These are phyloP conservation scores for Sternarchorhynchus goeldii DNA, from an alignment of 2,797 vertebrate species.

Conservation along the genomic window DNA sequence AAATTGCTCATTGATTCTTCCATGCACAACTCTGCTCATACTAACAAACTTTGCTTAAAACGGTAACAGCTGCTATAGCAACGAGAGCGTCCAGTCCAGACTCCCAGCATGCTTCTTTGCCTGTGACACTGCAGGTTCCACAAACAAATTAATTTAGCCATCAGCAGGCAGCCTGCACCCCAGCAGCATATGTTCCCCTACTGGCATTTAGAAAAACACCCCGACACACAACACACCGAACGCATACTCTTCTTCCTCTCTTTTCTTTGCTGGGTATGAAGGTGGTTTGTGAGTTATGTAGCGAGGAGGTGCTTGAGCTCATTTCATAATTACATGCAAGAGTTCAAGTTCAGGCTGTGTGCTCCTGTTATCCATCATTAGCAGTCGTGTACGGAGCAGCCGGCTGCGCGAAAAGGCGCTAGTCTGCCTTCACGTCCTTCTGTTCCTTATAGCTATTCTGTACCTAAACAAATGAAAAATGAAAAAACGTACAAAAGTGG, in stretches of 20 bases:
- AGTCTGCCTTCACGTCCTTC: no score
- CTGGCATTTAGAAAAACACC: conserved; percentile 38
- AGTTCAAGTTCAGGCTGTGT: no score
- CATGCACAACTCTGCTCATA: conserved; percentile 17
- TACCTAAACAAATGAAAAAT: no score
- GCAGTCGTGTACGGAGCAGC: no score
- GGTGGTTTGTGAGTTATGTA: no score
- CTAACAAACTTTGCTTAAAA: conserved; percentile 16
- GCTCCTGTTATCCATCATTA: no score
- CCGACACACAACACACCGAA: background rate
- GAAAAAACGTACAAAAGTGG: no score
- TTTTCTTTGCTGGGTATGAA: no score
- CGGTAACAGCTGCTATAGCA: conserved; percentile 52
- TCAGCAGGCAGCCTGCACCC: conserved; percentile 34
- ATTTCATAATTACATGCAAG: no score
- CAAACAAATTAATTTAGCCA: conserved; percentile 61
- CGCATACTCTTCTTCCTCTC: background rate
- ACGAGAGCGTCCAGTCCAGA: conserved; percentile 23
- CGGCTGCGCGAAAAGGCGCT: no score
- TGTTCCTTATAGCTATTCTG: no score
- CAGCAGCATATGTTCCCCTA: conserved; percentile 21
- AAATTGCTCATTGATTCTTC: conserved; percentile 49
- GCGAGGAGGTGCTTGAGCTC: no score
- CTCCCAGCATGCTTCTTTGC: conserved; percentile 43
- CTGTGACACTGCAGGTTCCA: conserved; percentile 22